Conservation (phyloP, 2,113 vertebrate genomes). For the Rhinolophus ferrumequinum region DNA sequence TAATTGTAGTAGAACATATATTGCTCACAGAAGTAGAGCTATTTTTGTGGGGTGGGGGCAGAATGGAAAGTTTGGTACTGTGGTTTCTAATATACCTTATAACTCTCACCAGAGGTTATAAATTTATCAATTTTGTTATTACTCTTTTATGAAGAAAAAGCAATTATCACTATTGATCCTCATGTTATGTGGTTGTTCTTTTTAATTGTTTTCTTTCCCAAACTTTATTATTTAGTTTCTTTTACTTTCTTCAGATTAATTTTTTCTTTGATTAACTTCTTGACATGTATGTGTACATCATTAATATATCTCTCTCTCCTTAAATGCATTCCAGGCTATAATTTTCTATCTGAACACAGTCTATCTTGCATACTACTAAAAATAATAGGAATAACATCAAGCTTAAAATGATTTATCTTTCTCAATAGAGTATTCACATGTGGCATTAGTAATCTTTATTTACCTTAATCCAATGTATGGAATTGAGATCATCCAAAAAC, state of each 20-base stretch:
- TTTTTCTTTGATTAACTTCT: neutral
- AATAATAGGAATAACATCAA: neutral
- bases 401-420: neutral
- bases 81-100: neutral
- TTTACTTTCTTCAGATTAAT: neutral
- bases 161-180: neutral
- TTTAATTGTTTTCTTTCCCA: neutral
- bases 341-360: neutral
- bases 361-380: neutral
- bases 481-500: neutral
- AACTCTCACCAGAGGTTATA: neutral
- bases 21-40: neutral
- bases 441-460: neutral
- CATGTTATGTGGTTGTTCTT: neutral
- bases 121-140: neutral
- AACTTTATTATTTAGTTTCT: neutral
- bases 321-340: neutral
- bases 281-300: neutral
- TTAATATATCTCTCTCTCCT: neutral
- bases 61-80: neutral
- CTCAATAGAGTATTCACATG: neutral
- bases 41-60: neutral
- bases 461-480: neutral
- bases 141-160: neutral
- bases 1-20: neutral